Conservation (phyloP, 2,797 vertebrate species). For the Hemibagrus guttatus region DNA sequence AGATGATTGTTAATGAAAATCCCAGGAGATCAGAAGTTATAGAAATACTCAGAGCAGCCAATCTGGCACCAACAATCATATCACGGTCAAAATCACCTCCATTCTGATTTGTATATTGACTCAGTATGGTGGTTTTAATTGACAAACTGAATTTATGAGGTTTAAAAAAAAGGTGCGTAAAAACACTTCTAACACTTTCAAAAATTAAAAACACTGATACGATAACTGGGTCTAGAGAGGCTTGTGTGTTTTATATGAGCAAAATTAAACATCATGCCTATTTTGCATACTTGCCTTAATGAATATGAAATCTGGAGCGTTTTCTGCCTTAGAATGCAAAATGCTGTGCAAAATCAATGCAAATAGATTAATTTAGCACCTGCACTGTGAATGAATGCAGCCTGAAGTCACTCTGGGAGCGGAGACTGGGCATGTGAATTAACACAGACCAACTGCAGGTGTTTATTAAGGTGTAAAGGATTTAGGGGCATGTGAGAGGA, state of each 20-base stretch:
- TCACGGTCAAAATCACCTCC: too few relatives aligned
- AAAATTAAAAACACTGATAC: not conserved
- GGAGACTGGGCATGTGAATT: not conserved
- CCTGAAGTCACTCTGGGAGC: not conserved
- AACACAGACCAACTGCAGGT: not conserved
- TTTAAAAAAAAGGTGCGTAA: not conserved
- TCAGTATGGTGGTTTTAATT: not conserved
- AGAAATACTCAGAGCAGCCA: too few relatives aligned
- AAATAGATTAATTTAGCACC: not conserved
- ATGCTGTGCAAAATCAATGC: not conserved
- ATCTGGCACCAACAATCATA: too few relatives aligned
- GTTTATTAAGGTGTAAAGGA: not conserved
- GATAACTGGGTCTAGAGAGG: not conserved
- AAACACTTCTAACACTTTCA: not conserved
- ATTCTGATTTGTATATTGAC: not conserved
- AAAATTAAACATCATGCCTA: not conserved
- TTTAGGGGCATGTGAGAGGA: not conserved
- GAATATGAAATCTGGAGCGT: not conserved
- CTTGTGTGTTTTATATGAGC: not conserved
- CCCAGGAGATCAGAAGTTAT: too few relatives aligned
- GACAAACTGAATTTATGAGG: not conserved
- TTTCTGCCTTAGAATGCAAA: not conserved
- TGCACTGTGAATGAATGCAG: conserved; percentile 10
- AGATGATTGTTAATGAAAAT: too few relatives aligned
- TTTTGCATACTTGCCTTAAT: conserved; percentile 11